A percentile compares a stretch with the other conserved stretches of the same genome.
phyloP scores from a whole-genome alignment of 2,113 vertebrate species.

The Leptosomus discolor region DNA sequence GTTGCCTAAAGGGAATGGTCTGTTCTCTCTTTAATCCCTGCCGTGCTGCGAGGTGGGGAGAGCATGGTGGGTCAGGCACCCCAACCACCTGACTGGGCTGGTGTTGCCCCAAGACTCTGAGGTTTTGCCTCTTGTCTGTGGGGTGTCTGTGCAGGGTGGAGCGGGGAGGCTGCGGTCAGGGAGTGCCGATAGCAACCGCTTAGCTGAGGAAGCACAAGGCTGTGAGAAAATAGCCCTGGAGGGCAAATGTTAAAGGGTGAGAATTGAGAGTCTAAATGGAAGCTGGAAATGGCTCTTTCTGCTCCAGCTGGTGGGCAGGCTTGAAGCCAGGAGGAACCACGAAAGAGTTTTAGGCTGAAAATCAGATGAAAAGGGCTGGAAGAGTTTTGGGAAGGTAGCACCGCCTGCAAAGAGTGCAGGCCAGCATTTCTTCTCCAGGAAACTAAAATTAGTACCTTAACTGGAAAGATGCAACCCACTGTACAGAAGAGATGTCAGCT shows the following conservation, averaged over 20 bases:
- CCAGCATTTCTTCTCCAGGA: neutral
- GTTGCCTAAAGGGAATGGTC: neutral
- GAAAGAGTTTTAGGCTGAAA: neutral
- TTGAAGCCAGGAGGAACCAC: neutral
- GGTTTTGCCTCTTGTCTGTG: neutral
- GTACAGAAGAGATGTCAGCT: neutral
- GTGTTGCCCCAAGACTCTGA: rapidly evolving
- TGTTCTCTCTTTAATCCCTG: neutral
- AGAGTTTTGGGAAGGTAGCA: neutral
- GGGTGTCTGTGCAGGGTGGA: neutral
- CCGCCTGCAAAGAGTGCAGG: neutral
- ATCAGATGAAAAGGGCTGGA: neutral
- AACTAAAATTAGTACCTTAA: neutral
- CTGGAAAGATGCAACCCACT: neutral
- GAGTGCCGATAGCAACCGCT: rapidly evolving
- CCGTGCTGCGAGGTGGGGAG: neutral
- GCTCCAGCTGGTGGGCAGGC: neutral
- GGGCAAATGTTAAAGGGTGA: neutral
- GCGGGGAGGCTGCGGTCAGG: rapidly evolving
- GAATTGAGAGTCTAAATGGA: neutral
- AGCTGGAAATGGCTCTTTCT: neutral
- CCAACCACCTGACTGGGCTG: rapidly evolving
- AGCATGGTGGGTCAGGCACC: rapidly evolving
- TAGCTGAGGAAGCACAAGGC: neutral
- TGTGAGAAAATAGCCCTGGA: neutral